Conservation (phyloP, 2,113 vertebrate species). For the Bettongia penicillata region DNA sequence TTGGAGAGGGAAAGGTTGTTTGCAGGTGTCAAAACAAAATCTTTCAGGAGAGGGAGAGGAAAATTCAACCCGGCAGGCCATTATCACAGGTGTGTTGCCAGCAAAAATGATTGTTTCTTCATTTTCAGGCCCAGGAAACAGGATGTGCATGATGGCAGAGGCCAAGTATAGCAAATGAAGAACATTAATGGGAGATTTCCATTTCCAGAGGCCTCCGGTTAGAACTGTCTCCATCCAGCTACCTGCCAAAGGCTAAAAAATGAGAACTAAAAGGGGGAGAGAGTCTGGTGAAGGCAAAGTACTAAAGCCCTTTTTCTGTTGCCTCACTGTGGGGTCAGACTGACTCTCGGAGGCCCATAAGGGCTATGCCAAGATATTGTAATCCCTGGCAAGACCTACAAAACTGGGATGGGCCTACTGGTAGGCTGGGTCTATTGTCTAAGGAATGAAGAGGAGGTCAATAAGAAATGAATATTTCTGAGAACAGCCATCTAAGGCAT, state of each 20-base stretch:
- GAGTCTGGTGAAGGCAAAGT: not conserved
- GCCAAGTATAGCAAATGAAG: not conserved
- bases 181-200: not conserved
- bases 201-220: not conserved
- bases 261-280: not conserved
- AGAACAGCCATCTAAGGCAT: not conserved
- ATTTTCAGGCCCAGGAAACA: conserved; percentile 53
- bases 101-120: conserved; percentile 72
- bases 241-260: not conserved
- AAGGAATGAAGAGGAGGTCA: not conserved
- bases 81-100: conserved; percentile 77
- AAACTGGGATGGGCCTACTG: not conserved
- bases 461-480: not conserved
- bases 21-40: conserved; percentile 84
- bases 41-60: conserved; percentile 73
- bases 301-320: not conserved
- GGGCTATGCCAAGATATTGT: not conserved
- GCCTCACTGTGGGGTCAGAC: not conserved
- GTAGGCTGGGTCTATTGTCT: not conserved
- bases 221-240: not conserved
- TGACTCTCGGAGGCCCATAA: not conserved
- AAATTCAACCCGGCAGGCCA: conserved; percentile 76
- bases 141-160: accelerated
- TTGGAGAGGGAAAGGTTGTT: conserved; percentile 77
- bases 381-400: not conserved